Evolutionary conservation across 2,113 vertebrate genomes (phyloP), one percentile per base, ranked within the genome.

Genomic region (Poeciliopsis prolifica): DNA sequence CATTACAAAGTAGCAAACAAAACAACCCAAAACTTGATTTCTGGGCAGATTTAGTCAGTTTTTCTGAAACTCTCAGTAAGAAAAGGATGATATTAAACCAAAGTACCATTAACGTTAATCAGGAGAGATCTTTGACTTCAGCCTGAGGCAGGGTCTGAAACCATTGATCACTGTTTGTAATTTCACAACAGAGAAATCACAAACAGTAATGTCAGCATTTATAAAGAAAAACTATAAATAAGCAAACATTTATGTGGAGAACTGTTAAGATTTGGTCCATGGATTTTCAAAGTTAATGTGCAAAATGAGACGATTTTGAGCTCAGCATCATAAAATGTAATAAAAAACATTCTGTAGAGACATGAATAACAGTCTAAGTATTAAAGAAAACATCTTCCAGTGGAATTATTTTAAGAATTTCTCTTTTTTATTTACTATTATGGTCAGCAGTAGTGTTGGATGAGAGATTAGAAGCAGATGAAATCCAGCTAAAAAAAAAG

Each of bases 11-110:
- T 58, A 75, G 4, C 3, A 4, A 31, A 31, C 3, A 31, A 4
- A 31, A 4, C 3, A 31, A 31, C 31, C 2, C 54, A 1, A 11
- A 76, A 13, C 40, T 72, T 75, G 28, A 60, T 24, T 66, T 51
- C 5, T 37, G 24, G 14, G 62, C 40, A 40, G 30, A 5, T 42
- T 30, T 30, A 14, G 30, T 65, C 30, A 28, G 24, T 64, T 67
- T 42, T 67, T 28, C 79, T 31, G 24, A 65, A 72, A 69, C 77
- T 75, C 77, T 76, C 79, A 83, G 78, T 66, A 84, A 29, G n/a
- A 79, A 28, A 70, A 40, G 61, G 42, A 75, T 48, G 26, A 67
- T 1, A 48, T 54, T 61, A 77, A 83, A 66, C 3, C 44, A 79
- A 33, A 63, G 22, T 64, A 60, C 6, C 33, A n/a, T 69, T 11